Conservation (phyloP, 2,888 invertebrate species). For the Aphodius granarius region DNA sequence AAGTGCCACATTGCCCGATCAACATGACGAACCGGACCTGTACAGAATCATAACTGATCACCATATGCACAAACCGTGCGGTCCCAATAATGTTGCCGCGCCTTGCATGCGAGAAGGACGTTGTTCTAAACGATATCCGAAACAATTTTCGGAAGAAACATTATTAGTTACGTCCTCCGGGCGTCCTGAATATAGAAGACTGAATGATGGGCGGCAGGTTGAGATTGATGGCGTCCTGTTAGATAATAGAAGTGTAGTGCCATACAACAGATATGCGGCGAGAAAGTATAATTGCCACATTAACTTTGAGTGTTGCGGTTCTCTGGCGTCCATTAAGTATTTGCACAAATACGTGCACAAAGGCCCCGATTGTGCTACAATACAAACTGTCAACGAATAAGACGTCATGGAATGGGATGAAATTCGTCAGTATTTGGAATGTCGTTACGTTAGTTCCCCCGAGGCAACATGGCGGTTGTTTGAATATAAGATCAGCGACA, state of each 20-base stretch:
- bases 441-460: slow-evolving; percentile 4
- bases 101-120: slow-evolving; percentile 34
- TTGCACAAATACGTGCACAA: slow-evolving; percentile 37
- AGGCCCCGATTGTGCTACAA: background rate
- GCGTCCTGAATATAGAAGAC: slow-evolving; percentile 16
- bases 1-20: slow-evolving; percentile 5
- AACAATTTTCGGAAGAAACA: slow-evolving; percentile 20
- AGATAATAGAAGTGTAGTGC: slow-evolving; percentile 45
- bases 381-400: background rate
- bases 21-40: background rate
- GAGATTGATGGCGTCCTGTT: slow-evolving; percentile 17
- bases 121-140: slow-evolving; percentile 41
- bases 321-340: slow-evolving; percentile 39
- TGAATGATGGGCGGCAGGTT: slow-evolving; percentile 18
- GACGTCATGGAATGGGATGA: background rate
- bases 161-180: background rate
- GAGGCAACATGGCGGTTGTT: slow-evolving; percentile 2
- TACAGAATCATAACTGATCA: slow-evolving; percentile 6
- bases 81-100: slow-evolving; percentile 23
- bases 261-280: slow-evolving; percentile 36
- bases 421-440: background rate
- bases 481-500: background rate
- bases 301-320: slow-evolving; percentile 38
- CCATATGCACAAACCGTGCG: slow-evolving; percentile 9
- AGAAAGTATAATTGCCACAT: slow-evolving; percentile 39